Evolutionary conservation across 2,888 invertebrate genomes (phyloP).

Genomic region (Heterodera filipjevi): DNA sequence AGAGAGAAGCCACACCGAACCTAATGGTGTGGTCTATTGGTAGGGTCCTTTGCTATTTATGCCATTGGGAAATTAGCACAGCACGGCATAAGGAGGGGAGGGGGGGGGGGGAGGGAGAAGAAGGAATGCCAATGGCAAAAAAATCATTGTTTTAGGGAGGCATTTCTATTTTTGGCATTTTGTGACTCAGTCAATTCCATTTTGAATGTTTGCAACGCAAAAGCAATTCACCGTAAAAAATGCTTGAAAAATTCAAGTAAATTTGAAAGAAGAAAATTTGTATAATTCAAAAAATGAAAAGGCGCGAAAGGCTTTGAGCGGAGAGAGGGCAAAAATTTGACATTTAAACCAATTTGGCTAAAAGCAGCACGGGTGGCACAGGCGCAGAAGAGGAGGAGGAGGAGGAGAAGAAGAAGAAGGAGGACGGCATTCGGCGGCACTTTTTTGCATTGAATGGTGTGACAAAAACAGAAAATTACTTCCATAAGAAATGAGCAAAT

Average conservation of each 20-base stretch:
- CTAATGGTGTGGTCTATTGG: not conserved
- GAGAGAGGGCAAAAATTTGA: not conserved
- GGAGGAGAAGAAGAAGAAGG: no score
- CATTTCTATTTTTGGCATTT: not conserved
- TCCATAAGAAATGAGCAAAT: not conserved
- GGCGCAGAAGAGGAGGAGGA: no score
- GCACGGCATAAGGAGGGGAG: not conserved
- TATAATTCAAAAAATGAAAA: not conserved
- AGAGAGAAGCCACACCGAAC: not conserved
- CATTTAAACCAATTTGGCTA: slow-evolving; percentile 1
- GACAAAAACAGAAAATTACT: not conserved
- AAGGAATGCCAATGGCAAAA: slow-evolving; percentile 1
- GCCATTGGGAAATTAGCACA: slow-evolving; percentile 4
- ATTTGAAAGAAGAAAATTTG: not conserved
- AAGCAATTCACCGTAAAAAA: not conserved
- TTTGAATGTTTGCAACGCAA: not conserved
- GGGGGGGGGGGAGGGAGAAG: not conserved
- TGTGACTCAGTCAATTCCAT: not conserved
- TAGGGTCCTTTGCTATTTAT: not conserved
- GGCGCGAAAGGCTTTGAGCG: not conserved
- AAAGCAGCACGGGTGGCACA: not conserved
- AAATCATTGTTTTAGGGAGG: not conserved
- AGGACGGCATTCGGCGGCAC: no score
- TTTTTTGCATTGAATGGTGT: not conserved
- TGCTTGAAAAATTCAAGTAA: not conserved